phyloP scores from a whole-genome alignment of 2,113 vertebrate genomes.

The Leucoraja erinaceus region DNA sequence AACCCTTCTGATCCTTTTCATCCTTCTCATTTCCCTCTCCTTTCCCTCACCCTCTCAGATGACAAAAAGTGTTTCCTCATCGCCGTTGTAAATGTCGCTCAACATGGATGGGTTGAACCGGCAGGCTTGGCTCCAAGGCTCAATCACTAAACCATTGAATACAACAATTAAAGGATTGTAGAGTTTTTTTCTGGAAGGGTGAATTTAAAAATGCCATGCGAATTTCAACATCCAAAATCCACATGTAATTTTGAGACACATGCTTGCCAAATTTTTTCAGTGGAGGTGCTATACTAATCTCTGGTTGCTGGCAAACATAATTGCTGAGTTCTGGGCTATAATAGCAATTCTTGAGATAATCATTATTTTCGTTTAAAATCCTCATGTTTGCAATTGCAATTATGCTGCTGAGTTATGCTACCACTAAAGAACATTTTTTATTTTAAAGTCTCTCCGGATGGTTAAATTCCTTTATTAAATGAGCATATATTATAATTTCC shows the following conservation, averaged over 20 bases:
- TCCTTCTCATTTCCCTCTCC: too few species aligned
- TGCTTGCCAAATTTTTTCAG: not conserved
- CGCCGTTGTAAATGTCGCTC: too few species aligned
- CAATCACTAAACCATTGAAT: too few species aligned
- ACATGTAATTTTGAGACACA: not conserved
- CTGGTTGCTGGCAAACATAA: not conserved
- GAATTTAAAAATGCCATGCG: not conserved
- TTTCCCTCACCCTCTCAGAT: too few species aligned
- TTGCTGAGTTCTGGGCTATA: not conserved
- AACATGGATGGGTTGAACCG: too few species aligned
- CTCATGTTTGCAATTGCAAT: not conserved
- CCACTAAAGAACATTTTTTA: not conserved
- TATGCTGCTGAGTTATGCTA: not conserved
- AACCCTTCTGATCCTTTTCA: too few species aligned
- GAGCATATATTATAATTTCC: not conserved
- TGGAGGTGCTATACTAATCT: not conserved
- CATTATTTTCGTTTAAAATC: not conserved
- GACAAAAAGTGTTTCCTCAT: too few species aligned
- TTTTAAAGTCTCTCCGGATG: not conserved
- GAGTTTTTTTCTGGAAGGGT: too few species aligned
- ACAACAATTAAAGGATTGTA: too few species aligned
- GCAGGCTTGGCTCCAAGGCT: too few species aligned
- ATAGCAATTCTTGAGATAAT: not conserved
- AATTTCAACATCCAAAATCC: not conserved
- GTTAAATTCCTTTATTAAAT: not conserved